Evolutionary conservation across 1,140 invertebrate species (phyloP).

Genomic region (Drosophila kikkawai): DNA sequence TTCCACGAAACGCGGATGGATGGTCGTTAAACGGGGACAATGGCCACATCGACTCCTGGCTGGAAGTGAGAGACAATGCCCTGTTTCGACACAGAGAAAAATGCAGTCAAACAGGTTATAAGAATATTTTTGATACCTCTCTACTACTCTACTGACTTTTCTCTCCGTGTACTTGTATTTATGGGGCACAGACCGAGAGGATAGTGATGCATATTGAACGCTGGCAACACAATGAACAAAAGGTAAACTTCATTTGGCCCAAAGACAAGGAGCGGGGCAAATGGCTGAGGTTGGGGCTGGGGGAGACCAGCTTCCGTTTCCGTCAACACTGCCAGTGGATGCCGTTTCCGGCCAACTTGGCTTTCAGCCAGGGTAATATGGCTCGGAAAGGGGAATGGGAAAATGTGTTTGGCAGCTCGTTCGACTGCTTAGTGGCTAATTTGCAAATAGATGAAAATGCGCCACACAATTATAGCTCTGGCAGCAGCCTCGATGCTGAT

Average conservation of each 20-base stretch:
- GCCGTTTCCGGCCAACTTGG: constrained; percentile 41
- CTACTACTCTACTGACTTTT: background rate
- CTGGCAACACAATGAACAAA: constrained; percentile 60
- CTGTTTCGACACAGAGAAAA: background rate
- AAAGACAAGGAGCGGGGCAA: constrained; percentile 26
- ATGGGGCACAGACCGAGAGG: constrained; percentile 13
- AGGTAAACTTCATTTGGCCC: constrained; percentile 55
- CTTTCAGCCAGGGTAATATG: constrained; percentile 26
- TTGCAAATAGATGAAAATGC: constrained; percentile 68
- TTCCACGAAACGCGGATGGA: constrained; percentile 14
- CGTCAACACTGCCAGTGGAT: constrained; percentile 47
- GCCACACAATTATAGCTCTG: constrained; percentile 54
- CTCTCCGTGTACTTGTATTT: constrained; percentile 34
- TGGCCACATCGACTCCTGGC: constrained; percentile 39
- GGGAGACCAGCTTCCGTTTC: constrained; percentile 43
- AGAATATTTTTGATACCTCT: too few species aligned
- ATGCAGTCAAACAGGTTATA: background rate
- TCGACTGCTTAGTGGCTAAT: constrained; percentile 72
- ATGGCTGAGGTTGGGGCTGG: background rate
- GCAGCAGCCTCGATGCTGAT: constrained; percentile 25
- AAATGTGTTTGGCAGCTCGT: constrained; percentile 44
- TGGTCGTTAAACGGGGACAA: constrained; percentile 49
- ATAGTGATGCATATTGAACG: constrained; percentile 49
- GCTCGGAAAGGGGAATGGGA: constrained; percentile 5
- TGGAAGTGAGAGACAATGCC: constrained; percentile 22